These are phyloP conservation scores for Dromaius novaehollandiae DNA, from an alignment of 2,113 vertebrate species.

Conservation along the genomic window DNA sequence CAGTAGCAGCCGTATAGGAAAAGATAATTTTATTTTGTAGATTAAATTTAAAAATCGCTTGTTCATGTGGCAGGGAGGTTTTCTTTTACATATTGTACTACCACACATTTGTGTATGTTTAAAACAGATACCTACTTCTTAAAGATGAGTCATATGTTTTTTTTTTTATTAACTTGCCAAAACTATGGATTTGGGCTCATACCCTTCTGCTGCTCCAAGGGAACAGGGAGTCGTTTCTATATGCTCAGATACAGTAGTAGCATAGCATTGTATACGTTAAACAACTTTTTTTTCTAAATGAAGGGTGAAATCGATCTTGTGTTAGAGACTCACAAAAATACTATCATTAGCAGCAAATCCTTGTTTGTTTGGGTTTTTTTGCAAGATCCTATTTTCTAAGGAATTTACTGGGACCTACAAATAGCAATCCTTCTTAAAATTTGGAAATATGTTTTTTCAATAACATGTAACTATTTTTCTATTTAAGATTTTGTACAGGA, in stretches of 20 bases:
- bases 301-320: neutral
- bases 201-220: neutral
- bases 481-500: neutral
- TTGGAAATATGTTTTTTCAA: neutral
- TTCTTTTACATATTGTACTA: neutral
- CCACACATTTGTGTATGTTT: neutral
- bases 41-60: neutral
- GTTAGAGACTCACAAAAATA: neutral
- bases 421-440: neutral
- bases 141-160: neutral
- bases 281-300: neutral
- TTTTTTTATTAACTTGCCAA: neutral
- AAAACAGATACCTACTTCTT: neutral
- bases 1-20: neutral
- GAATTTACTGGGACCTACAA: neutral
- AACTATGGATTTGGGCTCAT: neutral
- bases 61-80: neutral
- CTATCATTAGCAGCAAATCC: neutral
- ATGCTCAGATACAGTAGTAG: neutral
- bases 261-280: neutral
- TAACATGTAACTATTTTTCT: neutral
- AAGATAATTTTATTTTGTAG: neutral
- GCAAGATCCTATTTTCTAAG: neutral
- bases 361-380: too few relatives aligned
- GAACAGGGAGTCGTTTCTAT: neutral